phyloP scores from a whole-genome alignment of 2,888 invertebrate genomes.

The Ditula angustiorana region DNA sequence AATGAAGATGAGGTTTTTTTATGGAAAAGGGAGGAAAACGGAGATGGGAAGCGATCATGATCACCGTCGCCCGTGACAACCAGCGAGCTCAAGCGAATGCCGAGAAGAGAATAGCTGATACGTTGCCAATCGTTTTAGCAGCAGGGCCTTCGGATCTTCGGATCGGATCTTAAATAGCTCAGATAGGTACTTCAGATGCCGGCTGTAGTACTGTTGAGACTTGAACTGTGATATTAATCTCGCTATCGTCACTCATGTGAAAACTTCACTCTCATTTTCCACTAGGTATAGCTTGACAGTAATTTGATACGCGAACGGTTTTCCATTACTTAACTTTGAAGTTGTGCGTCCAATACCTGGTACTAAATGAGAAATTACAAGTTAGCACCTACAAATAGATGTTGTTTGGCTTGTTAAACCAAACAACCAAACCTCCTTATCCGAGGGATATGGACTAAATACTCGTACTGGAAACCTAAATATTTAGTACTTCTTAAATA shows the following conservation, averaged over 20 bases:
- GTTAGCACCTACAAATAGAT: not conserved
- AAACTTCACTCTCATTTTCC: constrained; percentile 49
- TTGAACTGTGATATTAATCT: constrained; percentile 41
- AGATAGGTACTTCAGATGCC: too few relatives aligned
- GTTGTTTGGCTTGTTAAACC: not conserved
- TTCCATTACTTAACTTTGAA: constrained; percentile 47
- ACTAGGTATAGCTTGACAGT: constrained; percentile 43
- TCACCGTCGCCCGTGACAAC: too few relatives aligned
- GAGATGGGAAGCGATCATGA: too few relatives aligned
- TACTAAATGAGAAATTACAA: constrained; percentile 22
- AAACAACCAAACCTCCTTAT: too few relatives aligned
- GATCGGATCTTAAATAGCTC: too few relatives aligned
- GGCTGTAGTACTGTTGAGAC: not conserved
- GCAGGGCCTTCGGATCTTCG: too few relatives aligned
- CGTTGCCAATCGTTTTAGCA: too few relatives aligned
- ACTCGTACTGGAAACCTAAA: not conserved
- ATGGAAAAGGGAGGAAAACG: too few relatives aligned
- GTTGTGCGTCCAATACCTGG: constrained; percentile 23
- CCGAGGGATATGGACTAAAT: not conserved
- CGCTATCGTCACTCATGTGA: constrained; percentile 48
- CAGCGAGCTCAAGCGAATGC: too few relatives aligned
- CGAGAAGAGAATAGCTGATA: too few relatives aligned
- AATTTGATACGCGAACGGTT: constrained; percentile 58
- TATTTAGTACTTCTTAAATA: too few relatives aligned
- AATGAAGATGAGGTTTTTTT: too few relatives aligned